Conservation (phyloP, 2,113 vertebrate genomes). For the Tyrannus savana region DNA sequence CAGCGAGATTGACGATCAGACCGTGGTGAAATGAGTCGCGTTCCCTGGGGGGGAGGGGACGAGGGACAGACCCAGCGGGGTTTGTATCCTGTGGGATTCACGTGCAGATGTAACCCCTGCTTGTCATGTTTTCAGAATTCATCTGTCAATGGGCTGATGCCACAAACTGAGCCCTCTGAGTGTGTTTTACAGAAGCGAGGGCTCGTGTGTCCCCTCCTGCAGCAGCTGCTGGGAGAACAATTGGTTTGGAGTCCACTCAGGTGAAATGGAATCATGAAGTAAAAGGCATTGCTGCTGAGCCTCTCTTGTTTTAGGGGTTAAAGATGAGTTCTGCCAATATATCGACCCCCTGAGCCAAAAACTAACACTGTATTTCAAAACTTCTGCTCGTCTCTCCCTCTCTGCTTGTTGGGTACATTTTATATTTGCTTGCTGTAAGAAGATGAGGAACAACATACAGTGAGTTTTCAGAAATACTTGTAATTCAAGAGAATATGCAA, state of each 20-base stretch:
- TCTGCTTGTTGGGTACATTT: neutral
- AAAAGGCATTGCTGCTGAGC: neutral
- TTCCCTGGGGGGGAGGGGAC: neutral
- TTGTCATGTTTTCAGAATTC: neutral
- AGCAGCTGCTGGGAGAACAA: neutral
- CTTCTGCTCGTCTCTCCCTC: neutral
- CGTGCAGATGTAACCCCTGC: neutral
- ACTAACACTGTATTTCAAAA: neutral
- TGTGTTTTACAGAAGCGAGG: neutral
- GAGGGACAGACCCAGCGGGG: neutral
- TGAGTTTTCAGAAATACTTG: neutral
- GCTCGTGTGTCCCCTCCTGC: neutral
- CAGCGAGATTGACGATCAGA: neutral
- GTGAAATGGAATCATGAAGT: neutral
- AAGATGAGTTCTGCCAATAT: neutral
- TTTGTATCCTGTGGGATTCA: neutral
- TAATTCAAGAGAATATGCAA: neutral
- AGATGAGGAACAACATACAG: neutral
- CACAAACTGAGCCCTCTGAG: neutral
- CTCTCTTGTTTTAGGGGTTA: neutral
- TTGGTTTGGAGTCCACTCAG: neutral
- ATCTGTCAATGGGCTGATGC: neutral
- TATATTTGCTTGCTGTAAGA: neutral
- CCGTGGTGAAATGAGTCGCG: neutral
- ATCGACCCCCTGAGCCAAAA: neutral